phyloP scores from a whole-genome alignment of 2,113 vertebrate genomes.

The Turnix velox region DNA sequence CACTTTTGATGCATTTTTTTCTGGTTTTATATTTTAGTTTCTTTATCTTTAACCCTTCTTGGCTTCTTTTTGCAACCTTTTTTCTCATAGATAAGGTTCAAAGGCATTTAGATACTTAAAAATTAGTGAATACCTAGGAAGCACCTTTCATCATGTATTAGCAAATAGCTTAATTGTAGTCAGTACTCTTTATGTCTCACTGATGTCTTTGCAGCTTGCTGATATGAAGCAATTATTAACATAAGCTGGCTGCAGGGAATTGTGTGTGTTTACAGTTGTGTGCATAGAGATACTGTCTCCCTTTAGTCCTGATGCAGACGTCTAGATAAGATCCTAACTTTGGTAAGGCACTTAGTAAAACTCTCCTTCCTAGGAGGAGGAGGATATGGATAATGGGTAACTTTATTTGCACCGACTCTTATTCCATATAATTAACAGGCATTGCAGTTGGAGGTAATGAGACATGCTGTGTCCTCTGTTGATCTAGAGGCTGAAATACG shows the following conservation, averaged over 20 bases:
- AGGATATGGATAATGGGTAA: not conserved
- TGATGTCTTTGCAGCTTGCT: not conserved
- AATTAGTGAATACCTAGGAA: not conserved
- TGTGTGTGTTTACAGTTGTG: not conserved
- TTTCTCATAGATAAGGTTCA: not conserved
- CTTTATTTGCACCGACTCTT: not conserved
- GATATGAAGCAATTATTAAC: not conserved
- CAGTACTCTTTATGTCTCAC: not conserved
- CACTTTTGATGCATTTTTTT: too few relatives aligned
- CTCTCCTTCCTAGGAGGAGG: not conserved
- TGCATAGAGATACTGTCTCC: not conserved
- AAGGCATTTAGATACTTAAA: not conserved
- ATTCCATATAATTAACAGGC: not conserved
- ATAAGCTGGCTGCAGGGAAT: not conserved
- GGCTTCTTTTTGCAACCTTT: not conserved
- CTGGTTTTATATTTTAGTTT: not conserved
- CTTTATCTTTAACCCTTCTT: not conserved
- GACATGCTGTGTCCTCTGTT: not conserved
- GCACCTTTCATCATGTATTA: not conserved
- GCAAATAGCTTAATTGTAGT: not conserved
- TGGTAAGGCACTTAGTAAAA: not conserved
- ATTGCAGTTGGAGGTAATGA: not conserved
- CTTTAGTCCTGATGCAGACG: not conserved
- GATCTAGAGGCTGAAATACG: not conserved
- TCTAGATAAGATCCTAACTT: not conserved